A percentile compares a stretch with the other conserved stretches of the same genome.
These are phyloP conservation scores for Clarias platycephalus DNA, from an alignment of 2,797 vertebrate genomes.

Conservation along the genomic window DNA sequence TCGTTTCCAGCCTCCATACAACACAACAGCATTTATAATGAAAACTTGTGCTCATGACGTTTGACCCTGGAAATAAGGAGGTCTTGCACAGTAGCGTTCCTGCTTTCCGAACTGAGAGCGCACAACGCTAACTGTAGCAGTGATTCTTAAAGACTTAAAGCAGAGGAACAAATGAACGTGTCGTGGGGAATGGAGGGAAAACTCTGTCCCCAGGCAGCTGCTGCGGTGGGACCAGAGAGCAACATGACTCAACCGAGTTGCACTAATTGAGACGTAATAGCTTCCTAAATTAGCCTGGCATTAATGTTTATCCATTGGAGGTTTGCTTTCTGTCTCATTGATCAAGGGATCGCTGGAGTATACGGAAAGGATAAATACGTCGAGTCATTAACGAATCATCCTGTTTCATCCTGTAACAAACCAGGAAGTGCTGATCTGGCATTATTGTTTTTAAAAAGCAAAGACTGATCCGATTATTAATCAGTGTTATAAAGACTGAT, in stretches of 20 bases:
- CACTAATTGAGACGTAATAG: conserved; percentile 59
- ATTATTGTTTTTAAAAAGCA: background rate
- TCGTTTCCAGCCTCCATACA: background rate
- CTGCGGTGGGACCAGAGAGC: conserved; percentile 52
- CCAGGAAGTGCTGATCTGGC: conserved; percentile 7
- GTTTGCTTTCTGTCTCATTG: conserved; percentile 10
- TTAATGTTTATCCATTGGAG: conserved; percentile 34
- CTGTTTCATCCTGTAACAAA: background rate
- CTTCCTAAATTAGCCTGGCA: conserved; percentile 45
- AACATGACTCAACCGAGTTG: conserved; percentile 48
- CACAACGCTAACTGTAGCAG: conserved; percentile 10
- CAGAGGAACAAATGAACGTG: conserved; percentile 45
- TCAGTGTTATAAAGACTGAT: background rate
- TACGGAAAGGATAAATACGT: conserved; percentile 24
- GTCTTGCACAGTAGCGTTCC: background rate
- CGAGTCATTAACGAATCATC: background rate
- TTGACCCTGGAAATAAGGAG: conserved; percentile 31
- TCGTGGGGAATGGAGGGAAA: conserved; percentile 42
- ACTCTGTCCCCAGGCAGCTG: conserved; percentile 54
- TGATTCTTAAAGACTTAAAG: conserved; percentile 14
- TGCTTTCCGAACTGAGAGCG: conserved; percentile 14
- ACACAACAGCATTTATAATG: background rate
- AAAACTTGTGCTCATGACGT: background rate
- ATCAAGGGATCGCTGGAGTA: conserved; percentile 17
- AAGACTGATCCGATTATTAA: background rate